A percentile compares a stretch with the other conserved stretches of the same genome.
phyloP scores from a whole-genome alignment of 2,797 vertebrate species.

The Austrolebias charrua region DNA sequence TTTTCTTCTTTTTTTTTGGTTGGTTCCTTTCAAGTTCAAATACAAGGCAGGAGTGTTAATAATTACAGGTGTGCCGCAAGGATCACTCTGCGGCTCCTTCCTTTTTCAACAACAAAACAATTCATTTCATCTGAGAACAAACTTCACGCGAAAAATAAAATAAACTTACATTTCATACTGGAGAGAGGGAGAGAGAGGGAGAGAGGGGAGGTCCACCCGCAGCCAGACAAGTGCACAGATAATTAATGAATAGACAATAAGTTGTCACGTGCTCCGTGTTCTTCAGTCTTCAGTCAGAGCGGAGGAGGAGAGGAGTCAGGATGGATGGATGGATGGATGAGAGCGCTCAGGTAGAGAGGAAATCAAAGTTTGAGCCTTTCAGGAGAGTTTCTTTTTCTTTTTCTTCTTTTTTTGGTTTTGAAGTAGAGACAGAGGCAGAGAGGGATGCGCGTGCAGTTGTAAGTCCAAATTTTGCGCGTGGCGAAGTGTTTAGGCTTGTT shows the following conservation, averaged over 20 bases:
- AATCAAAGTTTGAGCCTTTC: conserved; percentile 56
- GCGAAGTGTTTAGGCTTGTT: conserved; percentile 90
- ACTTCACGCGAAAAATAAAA: conserved; percentile 17
- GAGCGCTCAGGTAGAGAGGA: conserved; percentile 57
- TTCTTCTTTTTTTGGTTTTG: not conserved
- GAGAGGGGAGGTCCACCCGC: conserved; percentile 14
- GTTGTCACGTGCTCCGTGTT: conserved; percentile 81
- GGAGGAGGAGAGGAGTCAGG: conserved; percentile 68
- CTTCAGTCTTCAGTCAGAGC: conserved; percentile 63
- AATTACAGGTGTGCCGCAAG: conserved; percentile 80
- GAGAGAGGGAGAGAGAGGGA: conserved; percentile 19
- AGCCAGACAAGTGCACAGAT: conserved; percentile 46
- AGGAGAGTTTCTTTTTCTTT: conserved; percentile 60
- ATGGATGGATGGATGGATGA: conserved; percentile 47
- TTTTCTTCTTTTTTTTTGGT: too few species aligned
- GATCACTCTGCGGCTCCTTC: conserved; percentile 49
- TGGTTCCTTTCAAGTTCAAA: conserved; percentile 76
- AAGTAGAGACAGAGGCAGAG: conserved; percentile 61
- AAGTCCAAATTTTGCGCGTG: conserved; percentile 85
- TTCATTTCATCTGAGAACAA: too few species aligned
- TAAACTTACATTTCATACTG: conserved; percentile 85
- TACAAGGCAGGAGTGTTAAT: conserved; percentile 76
- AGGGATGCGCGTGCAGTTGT: conserved; percentile 81
- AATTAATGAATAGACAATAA: conserved; percentile 56
- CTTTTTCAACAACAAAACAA: too few species aligned